Conservation (phyloP, 2,113 vertebrate genomes). For the Zosterops borbonicus region DNA sequence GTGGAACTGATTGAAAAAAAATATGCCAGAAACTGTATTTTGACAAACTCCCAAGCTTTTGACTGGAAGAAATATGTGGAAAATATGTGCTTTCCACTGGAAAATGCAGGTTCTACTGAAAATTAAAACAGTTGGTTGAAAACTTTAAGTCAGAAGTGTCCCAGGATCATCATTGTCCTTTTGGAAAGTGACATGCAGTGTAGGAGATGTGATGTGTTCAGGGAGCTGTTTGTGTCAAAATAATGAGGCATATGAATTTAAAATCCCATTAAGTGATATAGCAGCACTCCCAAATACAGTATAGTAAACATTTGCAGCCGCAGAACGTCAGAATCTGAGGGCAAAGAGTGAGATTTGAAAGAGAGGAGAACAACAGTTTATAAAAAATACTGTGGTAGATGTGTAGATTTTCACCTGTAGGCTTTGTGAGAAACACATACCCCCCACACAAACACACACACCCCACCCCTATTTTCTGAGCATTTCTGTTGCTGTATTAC, state of each 20-base stretch:
- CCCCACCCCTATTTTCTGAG: background rate
- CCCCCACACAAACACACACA: background rate
- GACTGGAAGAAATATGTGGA: background rate
- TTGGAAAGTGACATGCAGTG: rapidly evolving
- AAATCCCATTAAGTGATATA: background rate
- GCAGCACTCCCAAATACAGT: background rate
- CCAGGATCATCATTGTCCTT: background rate
- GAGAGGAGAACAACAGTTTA: background rate
- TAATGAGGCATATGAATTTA: background rate
- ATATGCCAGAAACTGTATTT: background rate
- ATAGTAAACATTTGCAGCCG: background rate
- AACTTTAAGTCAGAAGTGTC: background rate
- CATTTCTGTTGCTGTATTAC: background rate
- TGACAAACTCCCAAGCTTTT: background rate
- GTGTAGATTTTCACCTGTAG: background rate
- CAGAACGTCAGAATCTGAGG: background rate
- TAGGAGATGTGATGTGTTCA: background rate
- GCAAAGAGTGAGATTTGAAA: background rate
- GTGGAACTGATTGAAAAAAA: background rate
- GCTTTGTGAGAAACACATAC: background rate
- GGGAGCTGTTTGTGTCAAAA: background rate
- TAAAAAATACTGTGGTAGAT: background rate
- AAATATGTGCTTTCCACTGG: background rate
- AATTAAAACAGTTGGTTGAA: background rate
- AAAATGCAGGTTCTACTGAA: background rate